Conservation (phyloP, 2,888 invertebrate genomes). For the Brachycybe producta region DNA sequence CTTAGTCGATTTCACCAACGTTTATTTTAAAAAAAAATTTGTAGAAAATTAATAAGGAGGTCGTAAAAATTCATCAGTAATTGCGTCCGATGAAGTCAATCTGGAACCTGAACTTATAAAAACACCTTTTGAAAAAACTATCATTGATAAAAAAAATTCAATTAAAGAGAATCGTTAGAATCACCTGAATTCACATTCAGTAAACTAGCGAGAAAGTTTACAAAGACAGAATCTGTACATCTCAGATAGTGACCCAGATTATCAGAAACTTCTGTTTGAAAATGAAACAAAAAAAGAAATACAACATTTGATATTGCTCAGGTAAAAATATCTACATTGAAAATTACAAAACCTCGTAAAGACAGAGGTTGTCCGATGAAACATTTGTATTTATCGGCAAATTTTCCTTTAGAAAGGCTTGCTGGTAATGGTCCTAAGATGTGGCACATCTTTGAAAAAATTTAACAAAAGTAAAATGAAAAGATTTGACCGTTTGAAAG, state of each 20-base stretch:
- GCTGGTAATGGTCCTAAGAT: constrained; percentile 7
- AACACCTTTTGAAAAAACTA: too few relatives aligned
- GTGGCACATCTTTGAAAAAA: constrained; percentile 9
- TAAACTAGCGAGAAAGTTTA: constrained; percentile 4
- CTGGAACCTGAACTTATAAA: too few relatives aligned
- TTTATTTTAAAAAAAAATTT: too few relatives aligned
- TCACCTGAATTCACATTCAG: constrained; percentile 4
- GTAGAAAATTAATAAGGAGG: too few relatives aligned
- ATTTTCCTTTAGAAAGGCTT: constrained; percentile 7
- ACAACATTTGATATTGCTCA: not conserved
- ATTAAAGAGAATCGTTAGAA: too few relatives aligned
- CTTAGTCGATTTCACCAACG: too few relatives aligned
- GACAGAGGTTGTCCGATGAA: constrained; percentile 12
- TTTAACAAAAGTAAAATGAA: not conserved
- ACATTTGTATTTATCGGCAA: constrained; percentile 4
- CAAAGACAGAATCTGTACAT: constrained; percentile 7
- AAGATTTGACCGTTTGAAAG: not conserved
- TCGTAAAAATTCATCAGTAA: too few relatives aligned
- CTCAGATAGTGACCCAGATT: constrained; percentile 4
- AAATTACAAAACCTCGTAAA: not conserved
- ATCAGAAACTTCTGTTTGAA: constrained; percentile 6
- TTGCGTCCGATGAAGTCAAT: too few relatives aligned
- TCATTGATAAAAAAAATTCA: too few relatives aligned
- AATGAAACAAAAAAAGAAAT: not conserved
- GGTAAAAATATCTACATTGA: not conserved